Base-by-base conservation (phyloP, 2,797 vertebrate species). In the Amblyopsis hoosieri region DNA sequence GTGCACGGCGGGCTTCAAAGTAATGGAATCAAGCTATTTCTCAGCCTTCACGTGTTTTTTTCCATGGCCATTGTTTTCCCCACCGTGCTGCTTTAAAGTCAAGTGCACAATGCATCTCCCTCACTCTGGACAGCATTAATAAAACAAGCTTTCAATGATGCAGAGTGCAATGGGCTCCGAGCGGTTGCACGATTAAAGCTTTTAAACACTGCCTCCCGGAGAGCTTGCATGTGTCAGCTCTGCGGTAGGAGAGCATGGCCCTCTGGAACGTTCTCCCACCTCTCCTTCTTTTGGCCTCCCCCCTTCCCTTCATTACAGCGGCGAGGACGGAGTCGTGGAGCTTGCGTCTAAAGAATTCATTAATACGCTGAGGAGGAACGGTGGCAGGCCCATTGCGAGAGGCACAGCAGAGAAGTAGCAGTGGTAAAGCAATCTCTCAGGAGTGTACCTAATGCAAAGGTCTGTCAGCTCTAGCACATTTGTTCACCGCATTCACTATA, bases 51-150 rank as follows among this genome's bases (percentile, higher is more conserved):
- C 79, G 88, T 89, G 88, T 86, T 91, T 88, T 87, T 90, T 91
- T 91, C 3, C 86, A 92, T 92, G 81, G 80, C 83, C 79, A 91
- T 91, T 91, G 91, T 91, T 92, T 89, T 89, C 84, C 87, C 83
- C 80, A 9, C 37, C 76, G 87, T 74, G 86, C 87, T 82, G 85
- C 85, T 89, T 90, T 86, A 89, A 89, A 90, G 89, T 89, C 85
- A 89, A 82, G 78, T 85, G 72, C 81, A 90, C 87, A 90, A 90
- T 89, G 86, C 73, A 64, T 46, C 52, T 55, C 53, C 46, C 17
- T 84, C 76, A 79, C 85, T 89, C 85, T 85, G 89, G 87, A 90
- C 90, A 89, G 74, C 90, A 92, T 92, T 89, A 92, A 92, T 92
- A 93, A 93, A 93, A 90, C 88, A 91, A 74, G 83, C 86, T 87